Evolutionary conservation across 1,140 invertebrate genomes (phyloP), one percentile per base, ranked within the genome.

Genomic region (Drosophila micromelanica): DNA sequence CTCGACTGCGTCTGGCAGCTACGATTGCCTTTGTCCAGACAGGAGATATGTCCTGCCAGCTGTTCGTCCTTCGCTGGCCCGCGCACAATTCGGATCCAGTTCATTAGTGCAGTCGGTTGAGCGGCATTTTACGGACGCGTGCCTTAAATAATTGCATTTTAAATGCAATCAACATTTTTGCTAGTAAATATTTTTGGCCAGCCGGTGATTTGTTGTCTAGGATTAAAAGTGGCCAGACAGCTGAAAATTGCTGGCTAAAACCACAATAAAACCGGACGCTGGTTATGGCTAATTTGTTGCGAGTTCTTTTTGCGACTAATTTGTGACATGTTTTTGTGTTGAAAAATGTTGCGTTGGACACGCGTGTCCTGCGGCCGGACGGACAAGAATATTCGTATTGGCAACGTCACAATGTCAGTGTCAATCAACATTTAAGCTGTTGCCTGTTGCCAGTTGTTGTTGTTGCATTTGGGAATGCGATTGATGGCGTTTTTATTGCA

Each of bases 121-220:
- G 76, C 84, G 82, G 82, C 78, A 87, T 89, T 87, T 87, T 82
- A 82, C 84, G 84, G 82, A 78, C 84, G 76, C 82, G 79, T 89
- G 82, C 71, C 76, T 89, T 87, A 87, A 87, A 87, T 87, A 87
- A 87, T 89, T 87, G 82, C 82, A 87, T 87, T 87, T 87, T 70
- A 87, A 89, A 87, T 87, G 82, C 84, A 89, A 89, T 73, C 64
- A 72, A 72, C 62, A 73, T 68, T 73, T 60, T 52, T 67, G 70
- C 3, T 15, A 49, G 69, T 48, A 56, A 62, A 76, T 76, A 79
- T 68, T 75, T 80, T 65, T 70, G 64, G 73, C 42, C 35, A 20
- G 13, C 30, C 51, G 20, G 52, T 42, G 40, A 49, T 69, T 51
- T 49, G 20, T 20, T 48, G 46, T 12, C 43, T 48, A 43, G 40